These are phyloP conservation scores for Choreutis nemorana DNA, from an alignment of 2,888 invertebrate genomes.

Conservation along the genomic window DNA sequence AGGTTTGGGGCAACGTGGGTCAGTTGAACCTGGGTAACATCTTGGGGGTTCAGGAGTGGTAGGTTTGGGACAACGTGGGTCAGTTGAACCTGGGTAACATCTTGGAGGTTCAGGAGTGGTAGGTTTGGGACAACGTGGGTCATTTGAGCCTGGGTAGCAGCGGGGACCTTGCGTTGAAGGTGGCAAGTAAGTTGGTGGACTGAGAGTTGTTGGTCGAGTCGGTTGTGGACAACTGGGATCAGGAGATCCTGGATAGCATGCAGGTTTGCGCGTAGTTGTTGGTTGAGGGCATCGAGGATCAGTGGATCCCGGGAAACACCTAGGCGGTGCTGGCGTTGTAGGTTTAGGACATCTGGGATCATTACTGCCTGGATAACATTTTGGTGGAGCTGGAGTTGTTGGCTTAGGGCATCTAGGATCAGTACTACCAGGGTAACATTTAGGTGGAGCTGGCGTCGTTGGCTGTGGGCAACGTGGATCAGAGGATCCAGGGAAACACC, in stretches of 20 bases:
- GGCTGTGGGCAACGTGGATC: slow-evolving; percentile 20
- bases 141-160: slow-evolving; percentile 22
- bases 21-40: slow-evolving; percentile 30
- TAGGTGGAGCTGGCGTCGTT: slow-evolving; percentile 17
- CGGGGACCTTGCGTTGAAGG: slow-evolving; percentile 17
- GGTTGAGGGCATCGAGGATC: slow-evolving; percentile 20
- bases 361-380: slow-evolving; percentile 25
- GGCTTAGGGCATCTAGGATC: slow-evolving; percentile 20
- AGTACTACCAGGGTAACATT: slow-evolving; percentile 16
- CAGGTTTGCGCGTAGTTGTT: slow-evolving; percentile 15
- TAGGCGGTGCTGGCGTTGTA: slow-evolving; percentile 18
- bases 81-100: slow-evolving; percentile 26
- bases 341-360: slow-evolving; percentile 20
- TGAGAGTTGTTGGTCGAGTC: slow-evolving; percentile 15
- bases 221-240: slow-evolving; percentile 26
- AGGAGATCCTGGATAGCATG: slow-evolving; percentile 19
- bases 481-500: slow-evolving; percentile 23
- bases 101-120: slow-evolving; percentile 16
- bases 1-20: slow-evolving; percentile 26
- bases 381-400: slow-evolving; percentile 13
- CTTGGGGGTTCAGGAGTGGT: slow-evolving; percentile 17
- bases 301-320: slow-evolving; percentile 21
- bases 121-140: slow-evolving; percentile 26
- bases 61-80: slow-evolving; percentile 26
- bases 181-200: slow-evolving; percentile 18